Evolutionary conservation across 1,140 invertebrate species (phyloP), one percentile per base, ranked within the genome.

Genomic region (Panagrolaimus sp.): DNA sequence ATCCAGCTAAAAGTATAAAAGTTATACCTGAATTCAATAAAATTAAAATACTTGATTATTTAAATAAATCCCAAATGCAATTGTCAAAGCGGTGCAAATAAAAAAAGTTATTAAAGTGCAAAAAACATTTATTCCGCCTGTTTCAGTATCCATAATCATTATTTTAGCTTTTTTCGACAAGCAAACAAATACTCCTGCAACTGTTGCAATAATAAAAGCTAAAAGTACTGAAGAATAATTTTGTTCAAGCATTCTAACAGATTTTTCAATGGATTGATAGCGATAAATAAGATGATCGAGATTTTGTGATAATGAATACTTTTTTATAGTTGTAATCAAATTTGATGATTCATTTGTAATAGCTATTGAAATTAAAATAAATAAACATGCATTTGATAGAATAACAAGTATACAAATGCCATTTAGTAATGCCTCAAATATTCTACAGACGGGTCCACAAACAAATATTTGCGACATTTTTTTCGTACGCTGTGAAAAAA

Each of bases 211-310:
- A 8, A 57, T 57, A 57, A 57, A 57, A 25, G 20, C 51, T 20
- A 57, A 57, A 8, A 57, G 11, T 25, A 57, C 51, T 11, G 51
- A 11, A 4, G 51, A 57, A 57, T 25, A 57, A 16, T 57, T 57
- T 25, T 27, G 11, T 9, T 57, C 51, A 27, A 57, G 51, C 51
- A 25, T 27, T 16, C 51, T 23, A n/a, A 57, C 27, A 3, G 51
- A 57, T 20, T 27, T 20, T 57, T 57, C 51, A 11, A 57, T 57
- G 9, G 51, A 57, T 57, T 57, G 51, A 57, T 25, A 57, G n/a
- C 51, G 51, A 16, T 57, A 57, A 23, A 57, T 27, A 13, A 57
- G 51, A 57, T 57, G 51, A 5, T 57, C 51, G 8, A 57, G 20
- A 11, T 27, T 27, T 16, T 57, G 51, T 11, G 20, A 25, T 2